A percentile compares a stretch with the other conserved stretches of the same genome.
Evolutionary conservation across 2,113 vertebrate species (phyloP).

Genomic region (Odontesthes bonariensis): DNA sequence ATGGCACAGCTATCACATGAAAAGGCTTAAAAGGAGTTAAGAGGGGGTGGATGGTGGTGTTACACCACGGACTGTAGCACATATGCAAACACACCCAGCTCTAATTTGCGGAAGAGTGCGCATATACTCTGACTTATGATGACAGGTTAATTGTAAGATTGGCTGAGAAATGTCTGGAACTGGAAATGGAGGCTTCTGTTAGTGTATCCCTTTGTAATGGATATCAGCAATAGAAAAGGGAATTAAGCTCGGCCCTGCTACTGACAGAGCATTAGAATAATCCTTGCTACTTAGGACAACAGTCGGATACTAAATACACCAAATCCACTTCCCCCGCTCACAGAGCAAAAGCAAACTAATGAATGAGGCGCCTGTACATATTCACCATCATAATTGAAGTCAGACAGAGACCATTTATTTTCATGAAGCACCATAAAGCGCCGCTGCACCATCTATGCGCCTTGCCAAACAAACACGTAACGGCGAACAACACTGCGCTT

Average conservation of each 20-base stretch:
- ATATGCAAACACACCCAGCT: constrained; percentile 3
- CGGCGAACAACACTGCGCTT: neutral
- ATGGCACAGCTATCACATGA: no score
- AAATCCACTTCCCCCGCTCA: constrained; percentile 63
- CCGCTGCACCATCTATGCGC: neutral
- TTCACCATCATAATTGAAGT: constrained; percentile 70
- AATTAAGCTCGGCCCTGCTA: constrained; percentile 60
- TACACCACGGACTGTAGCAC: neutral
- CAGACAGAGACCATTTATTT: constrained; percentile 72
- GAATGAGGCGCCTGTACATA: constrained; percentile 61
- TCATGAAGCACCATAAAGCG: constrained; percentile 70
- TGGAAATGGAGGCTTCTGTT: constrained; percentile 52
- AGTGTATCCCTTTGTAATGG: constrained; percentile 68
- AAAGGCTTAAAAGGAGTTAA: no score
- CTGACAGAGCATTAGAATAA: constrained; percentile 80
- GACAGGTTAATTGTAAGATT: constrained; percentile 50
- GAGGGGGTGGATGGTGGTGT: no score
- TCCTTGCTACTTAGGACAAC: constrained; percentile 77
- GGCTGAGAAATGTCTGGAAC: constrained; percentile 40
- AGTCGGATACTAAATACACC: constrained; percentile 75
- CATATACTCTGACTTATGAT: constrained; percentile 17
- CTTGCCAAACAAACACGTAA: constrained; percentile 40
- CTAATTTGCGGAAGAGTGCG: neutral
- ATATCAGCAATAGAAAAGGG: constrained; percentile 66
- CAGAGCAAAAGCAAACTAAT: constrained; percentile 71